These are phyloP conservation scores for Anolis apletophallus DNA, from an alignment of 2,797 vertebrate genomes.

Conservation along the genomic window DNA sequence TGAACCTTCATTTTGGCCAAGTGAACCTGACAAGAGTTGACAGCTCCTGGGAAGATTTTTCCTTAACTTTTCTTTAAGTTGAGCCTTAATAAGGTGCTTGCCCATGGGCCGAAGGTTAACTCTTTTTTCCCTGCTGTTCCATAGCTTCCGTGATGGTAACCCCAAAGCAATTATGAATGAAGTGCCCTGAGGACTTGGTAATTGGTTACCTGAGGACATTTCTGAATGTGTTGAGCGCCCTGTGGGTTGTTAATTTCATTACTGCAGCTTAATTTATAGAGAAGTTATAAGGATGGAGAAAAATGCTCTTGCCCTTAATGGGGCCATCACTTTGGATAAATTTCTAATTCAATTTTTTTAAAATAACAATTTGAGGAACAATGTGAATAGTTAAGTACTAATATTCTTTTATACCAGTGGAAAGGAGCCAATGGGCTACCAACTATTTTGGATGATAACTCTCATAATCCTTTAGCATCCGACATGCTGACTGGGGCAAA, in stretches of 20 bases:
- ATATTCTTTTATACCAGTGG: not conserved
- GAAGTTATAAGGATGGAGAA: not conserved
- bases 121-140: constrained; percentile 36
- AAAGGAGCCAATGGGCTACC: not conserved
- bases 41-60: constrained; percentile 57
- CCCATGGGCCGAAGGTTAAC: not conserved
- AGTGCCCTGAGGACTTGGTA: constrained; percentile 9
- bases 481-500: not conserved
- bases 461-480: not conserved
- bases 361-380: not conserved
- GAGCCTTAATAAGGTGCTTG: constrained; percentile 20
- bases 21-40: constrained; percentile 47
- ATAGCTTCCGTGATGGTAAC: constrained; percentile 12
- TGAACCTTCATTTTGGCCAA: constrained; percentile 8
- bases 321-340: constrained; percentile 1
- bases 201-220: constrained; percentile 40
- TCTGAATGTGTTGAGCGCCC: constrained; percentile 22
- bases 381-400: not conserved
- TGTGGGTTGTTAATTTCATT: constrained; percentile 32
- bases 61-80: constrained; percentile 36
- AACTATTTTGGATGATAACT: not conserved
- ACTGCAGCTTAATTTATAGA: constrained; percentile 19
- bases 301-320: constrained; percentile 13
- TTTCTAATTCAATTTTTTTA: not conserved
- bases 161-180: constrained; percentile 38